Conservation (phyloP, 23 tunicate species). For the Halocynthia roretzi region DNA sequence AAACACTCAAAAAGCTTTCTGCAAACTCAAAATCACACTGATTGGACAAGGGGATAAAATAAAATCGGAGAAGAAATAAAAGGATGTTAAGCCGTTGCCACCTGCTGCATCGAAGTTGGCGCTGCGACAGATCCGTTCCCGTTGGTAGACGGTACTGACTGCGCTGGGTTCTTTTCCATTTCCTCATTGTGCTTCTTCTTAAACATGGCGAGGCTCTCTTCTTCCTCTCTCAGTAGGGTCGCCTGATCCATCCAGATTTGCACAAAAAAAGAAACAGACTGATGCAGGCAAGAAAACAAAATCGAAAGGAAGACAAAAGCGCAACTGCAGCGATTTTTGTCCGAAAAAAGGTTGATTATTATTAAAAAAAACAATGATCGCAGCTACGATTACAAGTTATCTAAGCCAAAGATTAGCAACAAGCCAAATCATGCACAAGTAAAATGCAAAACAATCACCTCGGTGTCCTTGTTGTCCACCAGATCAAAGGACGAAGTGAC, state of each 20-base stretch:
- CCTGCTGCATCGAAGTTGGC: constrained; percentile 12
- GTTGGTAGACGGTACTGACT: not conserved
- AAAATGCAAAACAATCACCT: constrained; percentile 10
- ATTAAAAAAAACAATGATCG: no score
- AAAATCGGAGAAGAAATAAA: not conserved
- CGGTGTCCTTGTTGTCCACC: constrained; percentile 35
- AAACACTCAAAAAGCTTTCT: no score
- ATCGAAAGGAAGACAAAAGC: not conserved
- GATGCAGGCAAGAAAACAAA: not conserved
- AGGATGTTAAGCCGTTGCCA: not conserved
- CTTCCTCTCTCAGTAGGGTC: constrained; percentile 49
- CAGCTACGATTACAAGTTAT: no score
- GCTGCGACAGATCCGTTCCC: constrained; percentile 3
- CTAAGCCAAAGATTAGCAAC: no score
- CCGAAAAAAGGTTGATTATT: not conserved
- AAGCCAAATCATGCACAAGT: not conserved
- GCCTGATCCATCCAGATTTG: constrained; percentile 11
- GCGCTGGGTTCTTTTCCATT: constrained; percentile 5
- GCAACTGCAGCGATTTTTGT: not conserved
- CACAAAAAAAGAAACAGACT: not conserved
- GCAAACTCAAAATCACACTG: no score
- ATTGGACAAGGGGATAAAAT: no score
- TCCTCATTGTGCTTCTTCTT: constrained; percentile 37
- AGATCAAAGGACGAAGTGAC: constrained; percentile 36
- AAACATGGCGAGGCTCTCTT: constrained; percentile 33